Evolutionary conservation across 1,140 invertebrate genomes (phyloP).

Genomic region (Bombus waltoni): DNA sequence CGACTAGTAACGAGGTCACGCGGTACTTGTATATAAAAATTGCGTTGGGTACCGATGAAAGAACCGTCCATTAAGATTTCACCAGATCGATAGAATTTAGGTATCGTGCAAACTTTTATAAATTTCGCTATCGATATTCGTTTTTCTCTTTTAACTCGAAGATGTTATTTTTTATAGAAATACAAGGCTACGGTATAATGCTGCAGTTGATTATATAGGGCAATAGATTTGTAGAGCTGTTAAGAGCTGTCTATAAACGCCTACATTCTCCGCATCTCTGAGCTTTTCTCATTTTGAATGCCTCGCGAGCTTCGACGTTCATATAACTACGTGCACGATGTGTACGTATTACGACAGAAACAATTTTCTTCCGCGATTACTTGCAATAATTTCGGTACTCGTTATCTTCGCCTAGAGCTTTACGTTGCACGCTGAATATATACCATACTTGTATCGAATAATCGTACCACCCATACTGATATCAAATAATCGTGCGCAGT

Average conservation of each 20-base stretch:
- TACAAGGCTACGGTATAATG: too few relatives aligned
- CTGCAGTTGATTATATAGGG: background rate
- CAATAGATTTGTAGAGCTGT: background rate
- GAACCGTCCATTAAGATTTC: too few relatives aligned
- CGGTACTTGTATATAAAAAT: constrained; percentile 5
- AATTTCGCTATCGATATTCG: too few relatives aligned
- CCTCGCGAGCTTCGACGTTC: background rate
- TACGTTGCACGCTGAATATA: background rate
- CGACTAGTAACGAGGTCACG: constrained; percentile 10
- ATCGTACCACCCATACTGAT: too few relatives aligned
- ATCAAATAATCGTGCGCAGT: constrained; percentile 10
- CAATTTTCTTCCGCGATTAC: constrained; percentile 30
- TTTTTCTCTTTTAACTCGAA: too few relatives aligned
- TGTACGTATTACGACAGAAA: constrained; percentile 10
- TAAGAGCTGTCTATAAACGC: background rate
- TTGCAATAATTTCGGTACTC: constrained; percentile 25
- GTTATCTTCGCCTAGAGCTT: background rate
- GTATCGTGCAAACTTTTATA: too few relatives aligned
- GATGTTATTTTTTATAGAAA: too few relatives aligned
- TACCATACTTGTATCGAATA: too few relatives aligned
- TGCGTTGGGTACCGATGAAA: background rate
- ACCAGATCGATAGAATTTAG: too few relatives aligned
- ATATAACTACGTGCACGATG: background rate
- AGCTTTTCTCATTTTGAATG: background rate
- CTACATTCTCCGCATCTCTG: background rate